These are phyloP conservation scores for Regulus satrapa DNA, from an alignment of 2,113 vertebrate genomes.

Conservation along the genomic window DNA sequence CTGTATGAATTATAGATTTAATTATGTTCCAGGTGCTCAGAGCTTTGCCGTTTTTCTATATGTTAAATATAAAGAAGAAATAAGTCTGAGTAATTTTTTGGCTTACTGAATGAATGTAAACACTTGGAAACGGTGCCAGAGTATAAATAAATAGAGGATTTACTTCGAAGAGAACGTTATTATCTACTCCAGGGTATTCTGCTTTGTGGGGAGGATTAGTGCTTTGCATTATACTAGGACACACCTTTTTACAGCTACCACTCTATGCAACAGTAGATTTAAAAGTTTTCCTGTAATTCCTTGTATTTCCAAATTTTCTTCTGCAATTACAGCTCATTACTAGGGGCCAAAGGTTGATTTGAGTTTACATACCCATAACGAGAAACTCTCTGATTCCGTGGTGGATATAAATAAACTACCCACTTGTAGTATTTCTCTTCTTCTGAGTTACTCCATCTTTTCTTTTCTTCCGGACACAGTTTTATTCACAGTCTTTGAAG, in stretches of 20 bases:
- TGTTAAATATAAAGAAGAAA: conserved; percentile 15
- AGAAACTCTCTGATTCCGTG: not conserved
- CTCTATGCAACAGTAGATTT: not conserved
- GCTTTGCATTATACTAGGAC: not conserved
- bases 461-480: not conserved
- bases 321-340: not conserved
- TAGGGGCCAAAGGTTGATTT: not conserved
- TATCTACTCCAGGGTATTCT: not conserved
- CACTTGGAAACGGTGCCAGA: not conserved
- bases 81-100: conserved; percentile 33
- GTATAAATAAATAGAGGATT: conserved; percentile 42
- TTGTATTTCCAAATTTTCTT: conserved; percentile 6
- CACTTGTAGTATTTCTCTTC: not conserved
- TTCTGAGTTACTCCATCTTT: not conserved
- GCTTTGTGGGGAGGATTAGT: not conserved
- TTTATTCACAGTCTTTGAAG: not conserved
- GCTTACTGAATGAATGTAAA: conserved; percentile 27
- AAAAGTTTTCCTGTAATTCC: not conserved
- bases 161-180: not conserved
- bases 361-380: not conserved
- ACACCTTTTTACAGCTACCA: not conserved
- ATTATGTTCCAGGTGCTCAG: conserved; percentile 34
- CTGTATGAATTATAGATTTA: conserved; percentile 45
- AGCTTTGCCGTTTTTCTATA: conserved; percentile 14
- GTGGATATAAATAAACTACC: not conserved